phyloP scores from a whole-genome alignment of 30 jellyfish, hydroid and myxozoan genomes.

The Aurelia sp. region DNA sequence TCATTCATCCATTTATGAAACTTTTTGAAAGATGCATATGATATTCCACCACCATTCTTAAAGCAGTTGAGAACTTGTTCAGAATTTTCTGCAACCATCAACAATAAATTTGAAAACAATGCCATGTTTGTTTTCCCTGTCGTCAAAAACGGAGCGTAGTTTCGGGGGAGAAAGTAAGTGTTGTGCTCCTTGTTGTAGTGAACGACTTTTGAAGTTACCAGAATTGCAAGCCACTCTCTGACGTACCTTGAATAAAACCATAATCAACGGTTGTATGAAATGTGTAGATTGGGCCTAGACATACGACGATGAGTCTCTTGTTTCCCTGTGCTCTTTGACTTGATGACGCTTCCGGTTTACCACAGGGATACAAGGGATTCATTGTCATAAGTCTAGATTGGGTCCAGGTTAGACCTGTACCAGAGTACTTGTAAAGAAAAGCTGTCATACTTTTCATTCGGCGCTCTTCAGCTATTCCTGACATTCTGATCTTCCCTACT shows the following conservation, averaged over 20 bases:
- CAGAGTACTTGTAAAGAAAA: neutral
- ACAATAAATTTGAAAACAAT: slow-evolving; percentile 6
- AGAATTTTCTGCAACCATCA: neutral
- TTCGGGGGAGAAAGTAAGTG: slow-evolving; percentile 39
- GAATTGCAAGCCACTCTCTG: slow-evolving; percentile 46
- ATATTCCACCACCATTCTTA: slow-evolving; percentile 39
- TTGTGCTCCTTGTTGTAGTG: slow-evolving; percentile 6
- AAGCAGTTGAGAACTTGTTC: slow-evolving; percentile 27
- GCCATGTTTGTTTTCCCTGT: slow-evolving; percentile 43
- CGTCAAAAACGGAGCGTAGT: slow-evolving; percentile 23
- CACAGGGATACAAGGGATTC: too few relatives aligned
- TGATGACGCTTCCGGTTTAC: too few relatives aligned
- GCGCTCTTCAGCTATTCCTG: too few relatives aligned
- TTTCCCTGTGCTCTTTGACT: neutral
- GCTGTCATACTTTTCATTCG: neutral
- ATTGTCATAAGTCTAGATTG: neutral
- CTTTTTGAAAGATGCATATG: slow-evolving; percentile 8
- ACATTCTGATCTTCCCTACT: too few relatives aligned
- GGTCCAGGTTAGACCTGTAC: neutral
- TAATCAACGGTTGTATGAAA: neutral
- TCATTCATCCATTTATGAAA: slow-evolving; percentile 31
- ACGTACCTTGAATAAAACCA: slow-evolving; percentile 12
- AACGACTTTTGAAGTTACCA: slow-evolving; percentile 33
- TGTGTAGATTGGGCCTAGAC: neutral
- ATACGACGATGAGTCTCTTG: neutral